Evolutionary conservation across 2,888 invertebrate genomes (phyloP).

Genomic region (Lapara coniferarum): DNA sequence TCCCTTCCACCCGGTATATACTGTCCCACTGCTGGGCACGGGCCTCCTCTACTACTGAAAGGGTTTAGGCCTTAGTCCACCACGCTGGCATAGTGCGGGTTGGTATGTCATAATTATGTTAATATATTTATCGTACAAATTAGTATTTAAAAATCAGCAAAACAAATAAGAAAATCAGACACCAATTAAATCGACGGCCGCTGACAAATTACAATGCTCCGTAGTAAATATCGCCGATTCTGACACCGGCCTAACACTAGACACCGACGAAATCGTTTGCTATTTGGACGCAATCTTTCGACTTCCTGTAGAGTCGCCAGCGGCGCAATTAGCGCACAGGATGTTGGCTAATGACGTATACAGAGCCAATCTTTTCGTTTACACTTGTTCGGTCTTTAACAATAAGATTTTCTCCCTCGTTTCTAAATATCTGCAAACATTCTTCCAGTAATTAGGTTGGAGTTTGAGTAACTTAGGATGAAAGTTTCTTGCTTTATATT

Average conservation of each 20-base stretch:
- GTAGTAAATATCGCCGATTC: conserved; percentile 13
- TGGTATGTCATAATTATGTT: no score
- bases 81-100: no score
- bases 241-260: conserved; percentile 34
- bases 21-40: no score
- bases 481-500: neutral
- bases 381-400: conserved; percentile 23
- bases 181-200: neutral
- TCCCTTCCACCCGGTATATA: no score
- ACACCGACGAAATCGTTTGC: conserved; percentile 56
- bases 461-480: neutral
- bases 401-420: conserved; percentile 30
- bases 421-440: conserved; percentile 29
- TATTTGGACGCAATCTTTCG: conserved; percentile 79
- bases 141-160: no score
- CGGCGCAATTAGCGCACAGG: conserved; percentile 77
- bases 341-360: conserved; percentile 70
- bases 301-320: conserved; percentile 74
- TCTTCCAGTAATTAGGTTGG: conserved; percentile 36
- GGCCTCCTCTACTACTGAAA: no score
- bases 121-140: no score
- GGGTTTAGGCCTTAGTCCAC: no score
- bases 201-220: conserved; percentile 17
- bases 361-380: conserved; percentile 56
- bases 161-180: neutral